Conservation (phyloP, 2,113 vertebrate genomes). For the Lasiurus borealis region DNA sequence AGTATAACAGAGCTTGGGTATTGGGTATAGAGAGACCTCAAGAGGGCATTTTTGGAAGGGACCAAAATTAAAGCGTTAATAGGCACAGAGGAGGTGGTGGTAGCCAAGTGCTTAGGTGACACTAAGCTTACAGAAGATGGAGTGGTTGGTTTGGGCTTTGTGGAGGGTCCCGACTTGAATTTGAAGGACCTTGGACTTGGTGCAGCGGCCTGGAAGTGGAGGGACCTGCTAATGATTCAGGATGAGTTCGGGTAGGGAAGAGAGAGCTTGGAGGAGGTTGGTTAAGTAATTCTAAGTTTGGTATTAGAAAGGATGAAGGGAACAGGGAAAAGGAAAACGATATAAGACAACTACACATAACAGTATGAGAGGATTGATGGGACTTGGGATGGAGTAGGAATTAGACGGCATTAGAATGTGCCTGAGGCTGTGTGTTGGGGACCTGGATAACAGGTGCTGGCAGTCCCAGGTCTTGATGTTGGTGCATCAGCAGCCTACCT, state of each 20-base stretch:
- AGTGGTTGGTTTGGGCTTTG: neutral
- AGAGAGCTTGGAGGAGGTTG: neutral
- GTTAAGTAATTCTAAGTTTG: neutral
- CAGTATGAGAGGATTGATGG: neutral
- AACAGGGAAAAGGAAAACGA: neutral
- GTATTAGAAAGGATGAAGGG: neutral
- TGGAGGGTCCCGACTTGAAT: neutral
- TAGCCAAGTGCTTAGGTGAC: neutral
- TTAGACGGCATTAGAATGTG: neutral
- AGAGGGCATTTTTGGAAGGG: neutral
- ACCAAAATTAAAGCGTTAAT: neutral
- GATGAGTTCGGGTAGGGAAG: too few species aligned
- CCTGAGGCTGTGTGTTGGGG: neutral
- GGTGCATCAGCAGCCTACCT: neutral
- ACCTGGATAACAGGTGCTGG: neutral
- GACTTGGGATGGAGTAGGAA: neutral
- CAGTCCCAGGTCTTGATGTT: neutral
- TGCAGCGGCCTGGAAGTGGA: neutral
- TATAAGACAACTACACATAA: neutral
- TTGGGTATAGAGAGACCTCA: neutral
- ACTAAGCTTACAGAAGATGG: neutral
- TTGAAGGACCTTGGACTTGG: neutral
- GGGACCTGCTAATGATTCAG: neutral
- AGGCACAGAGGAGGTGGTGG: neutral
- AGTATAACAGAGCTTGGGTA: neutral